These are phyloP conservation scores for Anorthoa munda DNA, from an alignment of 2,888 invertebrate species.

Conservation along the genomic window DNA sequence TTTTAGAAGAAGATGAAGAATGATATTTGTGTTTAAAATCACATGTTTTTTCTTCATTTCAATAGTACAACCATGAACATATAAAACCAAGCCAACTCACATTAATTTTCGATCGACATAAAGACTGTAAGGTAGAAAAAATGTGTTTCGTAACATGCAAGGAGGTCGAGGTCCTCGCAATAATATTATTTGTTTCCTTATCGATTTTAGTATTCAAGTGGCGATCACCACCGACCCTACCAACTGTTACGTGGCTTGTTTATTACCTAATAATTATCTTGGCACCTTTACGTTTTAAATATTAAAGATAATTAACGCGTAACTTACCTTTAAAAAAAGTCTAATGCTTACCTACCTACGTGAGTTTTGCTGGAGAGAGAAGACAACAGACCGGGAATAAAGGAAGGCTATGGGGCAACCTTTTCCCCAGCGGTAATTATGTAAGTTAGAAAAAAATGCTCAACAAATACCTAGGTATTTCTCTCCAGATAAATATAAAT, in stretches of 20 bases:
- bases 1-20: background rate
- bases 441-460: too few relatives aligned
- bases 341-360: background rate
- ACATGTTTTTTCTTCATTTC: background rate
- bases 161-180: conserved; percentile 84
- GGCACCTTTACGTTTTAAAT: conserved; percentile 59
- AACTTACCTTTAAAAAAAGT: background rate
- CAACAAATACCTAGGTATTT: too few relatives aligned
- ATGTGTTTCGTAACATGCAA: conserved; percentile 83
- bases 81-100: too few relatives aligned
- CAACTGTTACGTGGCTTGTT: conserved; percentile 81
- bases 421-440: background rate
- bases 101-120: conserved; percentile 23
- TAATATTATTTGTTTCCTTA: conserved; percentile 84
- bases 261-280: conserved; percentile 83
- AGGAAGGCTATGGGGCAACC: background rate
- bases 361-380: background rate
- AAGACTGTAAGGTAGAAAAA: conserved; percentile 49
- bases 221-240: conserved; percentile 80
- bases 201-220: conserved; percentile 80
- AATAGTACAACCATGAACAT: background rate
- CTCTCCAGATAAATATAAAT: too few relatives aligned
- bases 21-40: background rate
- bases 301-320: background rate
- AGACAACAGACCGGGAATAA: background rate